Evolutionary conservation across 2,888 invertebrate species (phyloP), one percentile per base, ranked within the genome.

Genomic region (Apotomis turbidana): DNA sequence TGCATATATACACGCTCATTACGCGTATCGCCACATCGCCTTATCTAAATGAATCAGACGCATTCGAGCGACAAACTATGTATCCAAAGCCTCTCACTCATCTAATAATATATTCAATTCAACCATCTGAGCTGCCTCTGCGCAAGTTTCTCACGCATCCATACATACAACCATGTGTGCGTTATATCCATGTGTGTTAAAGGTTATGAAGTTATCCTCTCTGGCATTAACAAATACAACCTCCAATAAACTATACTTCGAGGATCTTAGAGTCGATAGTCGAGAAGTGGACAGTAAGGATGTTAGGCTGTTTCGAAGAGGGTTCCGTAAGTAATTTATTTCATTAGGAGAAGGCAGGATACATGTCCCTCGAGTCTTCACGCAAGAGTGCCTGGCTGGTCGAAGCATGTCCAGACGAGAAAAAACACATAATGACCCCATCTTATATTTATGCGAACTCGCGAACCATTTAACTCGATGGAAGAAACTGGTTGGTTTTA

Each of bases 271-370:
- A 72, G 81, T 80, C 52, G 0, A 6, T 74, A 77, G 78, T 86
- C 0, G 4, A n/a, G 13, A 73, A 60, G 1, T 0, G 3, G 27
- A 3, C 54, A 0, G 3, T 0, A 8, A 1, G 76, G 75, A 44
- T 51, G 74, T 81, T 71, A 68, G 9, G 68, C 78, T 70, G 85
- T 88, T 75, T 73, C 62, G 5, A 15, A 27, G 71, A 78, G 73
- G 60, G 70, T 63, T 58, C 68, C 64, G 72, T 71, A 74, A 70
- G 84, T 91, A 91, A 92, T 91, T 91, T 92, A 92, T 90, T 92
- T 91, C 89, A 90, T 92, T 91, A 90, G 90, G 91, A 91, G 88
- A 89, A 89, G 90, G 89, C 91, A 91, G 91, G 91, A 91, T 91
- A 90, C 88, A 86, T 93, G 92, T 93, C 93, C 93, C 92, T 92